Conservation (phyloP, 2,113 vertebrate species). For the Falco punctatus region DNA sequence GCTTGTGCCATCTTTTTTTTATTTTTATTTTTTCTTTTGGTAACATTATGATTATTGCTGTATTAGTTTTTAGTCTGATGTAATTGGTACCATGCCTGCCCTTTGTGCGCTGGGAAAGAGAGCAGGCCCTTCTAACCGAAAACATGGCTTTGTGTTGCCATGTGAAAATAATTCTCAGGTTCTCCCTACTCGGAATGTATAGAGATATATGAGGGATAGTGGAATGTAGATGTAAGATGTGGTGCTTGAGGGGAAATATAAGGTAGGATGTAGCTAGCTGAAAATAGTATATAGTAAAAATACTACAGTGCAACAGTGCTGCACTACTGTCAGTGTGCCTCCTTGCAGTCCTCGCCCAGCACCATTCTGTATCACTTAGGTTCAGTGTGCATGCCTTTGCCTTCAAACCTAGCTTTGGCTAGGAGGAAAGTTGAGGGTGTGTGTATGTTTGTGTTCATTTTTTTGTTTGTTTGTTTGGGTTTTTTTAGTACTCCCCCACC, state of each 20-base stretch:
- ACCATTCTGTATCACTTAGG: rapidly evolving
- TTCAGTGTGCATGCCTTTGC: background rate
- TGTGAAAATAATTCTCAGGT: background rate
- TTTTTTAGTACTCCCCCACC: rapidly evolving
- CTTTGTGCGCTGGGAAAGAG: background rate
- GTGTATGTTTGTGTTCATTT: background rate
- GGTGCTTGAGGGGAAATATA: background rate
- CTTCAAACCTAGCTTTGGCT: background rate
- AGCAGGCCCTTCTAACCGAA: background rate
- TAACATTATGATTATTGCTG: background rate
- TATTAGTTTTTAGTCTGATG: background rate
- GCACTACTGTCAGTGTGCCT: background rate
- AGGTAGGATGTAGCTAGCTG: background rate
- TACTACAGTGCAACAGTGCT: background rate
- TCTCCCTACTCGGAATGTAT: background rate
- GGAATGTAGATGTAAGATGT: background rate
- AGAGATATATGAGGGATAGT: background rate
- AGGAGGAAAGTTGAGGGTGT: background rate
- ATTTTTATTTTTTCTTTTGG: background rate
- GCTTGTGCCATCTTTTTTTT: background rate
- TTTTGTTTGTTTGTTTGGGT: background rate
- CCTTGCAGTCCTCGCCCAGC: background rate
- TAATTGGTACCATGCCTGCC: background rate
- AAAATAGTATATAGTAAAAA: background rate
- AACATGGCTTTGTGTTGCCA: background rate